A percentile compares a stretch with the other conserved stretches of the same genome.
Conservation (phyloP, 2,888 invertebrate genomes). For the Trileptium ribeirensis region DNA sequence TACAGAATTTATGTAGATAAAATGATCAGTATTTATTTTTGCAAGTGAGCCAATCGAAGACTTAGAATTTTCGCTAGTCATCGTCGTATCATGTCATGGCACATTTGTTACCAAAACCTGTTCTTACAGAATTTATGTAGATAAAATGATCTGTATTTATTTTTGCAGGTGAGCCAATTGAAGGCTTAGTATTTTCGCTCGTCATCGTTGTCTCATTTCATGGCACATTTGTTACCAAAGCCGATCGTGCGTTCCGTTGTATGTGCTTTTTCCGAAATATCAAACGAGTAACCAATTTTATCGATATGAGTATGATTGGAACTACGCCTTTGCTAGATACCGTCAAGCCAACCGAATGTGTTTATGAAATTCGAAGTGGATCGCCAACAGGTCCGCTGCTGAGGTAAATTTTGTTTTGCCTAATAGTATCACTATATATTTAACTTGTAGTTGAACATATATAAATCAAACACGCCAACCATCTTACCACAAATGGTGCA, state of each 20-base stretch:
- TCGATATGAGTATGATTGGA: conserved; percentile 40
- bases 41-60: conserved; percentile 37
- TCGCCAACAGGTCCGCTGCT: conserved; percentile 10
- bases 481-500: too few relatives aligned
- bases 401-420: too few relatives aligned
- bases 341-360: conserved; percentile 41
- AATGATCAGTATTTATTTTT: too few relatives aligned
- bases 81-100: conserved; percentile 46
- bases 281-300: conserved; percentile 42
- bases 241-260: conserved; percentile 38
- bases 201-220: conserved; percentile 47
- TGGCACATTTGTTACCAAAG: conserved; percentile 41
- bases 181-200: conserved; percentile 44
- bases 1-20: too few relatives aligned
- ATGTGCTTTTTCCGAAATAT: conserved; percentile 48
- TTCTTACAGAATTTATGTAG: too few relatives aligned
- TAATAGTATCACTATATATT: too few relatives aligned
- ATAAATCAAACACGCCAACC: too few relatives aligned
- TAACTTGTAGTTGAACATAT: too few relatives aligned
- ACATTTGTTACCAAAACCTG: too few relatives aligned
- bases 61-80: conserved; percentile 44
- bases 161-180: conserved; percentile 31
- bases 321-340: conserved; percentile 44
- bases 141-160: too few relatives aligned
- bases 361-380: conserved; percentile 40